phyloP scores from a whole-genome alignment of 2,113 vertebrate species.

The Oreochromis aureus region DNA sequence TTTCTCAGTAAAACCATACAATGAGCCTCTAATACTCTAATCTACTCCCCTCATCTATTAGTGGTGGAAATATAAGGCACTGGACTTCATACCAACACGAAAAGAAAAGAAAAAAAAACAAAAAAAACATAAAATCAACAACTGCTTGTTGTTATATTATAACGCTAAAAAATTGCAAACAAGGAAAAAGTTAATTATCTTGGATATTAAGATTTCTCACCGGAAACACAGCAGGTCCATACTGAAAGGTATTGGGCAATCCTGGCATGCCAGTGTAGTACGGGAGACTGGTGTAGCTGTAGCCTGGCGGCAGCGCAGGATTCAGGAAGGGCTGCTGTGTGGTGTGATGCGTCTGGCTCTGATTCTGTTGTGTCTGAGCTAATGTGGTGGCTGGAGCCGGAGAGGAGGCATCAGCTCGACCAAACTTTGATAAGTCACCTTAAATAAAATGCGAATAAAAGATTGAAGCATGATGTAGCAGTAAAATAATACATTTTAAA shows the following conservation, averaged over 20 bases:
- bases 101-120: not conserved
- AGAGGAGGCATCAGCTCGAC: conserved; percentile 91
- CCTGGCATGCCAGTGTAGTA: conserved; percentile 97
- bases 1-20: not conserved
- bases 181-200: not conserved
- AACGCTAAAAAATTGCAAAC: not conserved
- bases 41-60: not conserved
- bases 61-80: not conserved
- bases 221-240: conserved; percentile 96
- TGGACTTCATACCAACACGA: not conserved
- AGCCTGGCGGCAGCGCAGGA: conserved; percentile 92
- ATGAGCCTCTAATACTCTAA: not conserved
- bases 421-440: conserved; percentile 93
- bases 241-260: conserved; percentile 96
- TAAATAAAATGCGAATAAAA: not conserved
- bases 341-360: conserved; percentile 92
- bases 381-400: conserved; percentile 90
- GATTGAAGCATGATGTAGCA: not conserved
- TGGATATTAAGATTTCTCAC: conserved; percentile 68
- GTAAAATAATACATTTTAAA: not conserved
- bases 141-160: not conserved
- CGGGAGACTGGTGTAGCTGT: conserved; percentile 98
- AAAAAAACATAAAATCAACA: not conserved
- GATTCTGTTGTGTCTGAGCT: conserved; percentile 94
- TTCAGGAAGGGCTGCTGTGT: conserved; percentile 97